These are phyloP conservation scores for Cercocebus atys DNA, from an alignment of 2,113 vertebrate genomes.

Conservation along the genomic window DNA sequence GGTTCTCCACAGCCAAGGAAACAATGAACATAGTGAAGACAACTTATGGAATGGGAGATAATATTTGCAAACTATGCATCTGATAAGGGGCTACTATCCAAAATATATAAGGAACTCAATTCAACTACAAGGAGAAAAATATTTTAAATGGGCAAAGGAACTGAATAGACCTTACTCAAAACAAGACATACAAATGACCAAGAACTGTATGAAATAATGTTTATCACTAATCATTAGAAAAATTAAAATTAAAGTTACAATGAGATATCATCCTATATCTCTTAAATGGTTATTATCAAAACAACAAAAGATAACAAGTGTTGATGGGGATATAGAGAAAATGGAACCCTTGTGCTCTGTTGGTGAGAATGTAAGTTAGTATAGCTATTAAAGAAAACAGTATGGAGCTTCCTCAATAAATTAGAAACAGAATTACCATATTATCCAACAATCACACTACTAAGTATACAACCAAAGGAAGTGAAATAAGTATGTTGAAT, in stretches of 20 bases:
- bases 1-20: neutral
- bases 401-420: neutral
- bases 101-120: neutral
- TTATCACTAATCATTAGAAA: neutral
- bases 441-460: neutral
- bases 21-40: neutral
- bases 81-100: neutral
- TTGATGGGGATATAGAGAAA: neutral
- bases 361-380: neutral
- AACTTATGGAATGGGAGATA: neutral
- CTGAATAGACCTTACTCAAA: neutral
- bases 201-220: neutral
- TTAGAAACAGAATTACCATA: neutral
- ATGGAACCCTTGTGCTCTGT: neutral
- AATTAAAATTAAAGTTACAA: neutral
- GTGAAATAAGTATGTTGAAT: neutral
- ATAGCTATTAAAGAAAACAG: rapidly evolving
- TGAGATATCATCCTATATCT: neutral
- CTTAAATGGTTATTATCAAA: neutral
- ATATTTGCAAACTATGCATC: neutral
- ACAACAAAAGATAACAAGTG: neutral
- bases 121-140: neutral
- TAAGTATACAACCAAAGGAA: neutral
- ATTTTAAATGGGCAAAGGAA: neutral
- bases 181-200: neutral